phyloP scores from a whole-genome alignment of 2,113 vertebrate genomes.

The Alectura lathami region DNA sequence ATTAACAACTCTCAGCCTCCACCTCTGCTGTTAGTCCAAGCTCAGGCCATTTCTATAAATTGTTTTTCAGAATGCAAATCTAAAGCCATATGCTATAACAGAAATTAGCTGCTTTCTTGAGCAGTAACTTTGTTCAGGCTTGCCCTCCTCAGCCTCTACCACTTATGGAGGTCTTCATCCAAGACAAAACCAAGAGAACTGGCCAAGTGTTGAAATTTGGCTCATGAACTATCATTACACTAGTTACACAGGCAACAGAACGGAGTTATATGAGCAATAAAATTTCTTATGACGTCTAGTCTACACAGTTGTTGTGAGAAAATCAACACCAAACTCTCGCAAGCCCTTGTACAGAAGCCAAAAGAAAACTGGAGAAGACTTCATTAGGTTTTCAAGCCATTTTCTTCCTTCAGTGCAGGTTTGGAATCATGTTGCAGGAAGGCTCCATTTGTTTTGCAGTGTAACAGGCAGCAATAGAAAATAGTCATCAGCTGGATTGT shows the following conservation, averaged over 20 bases:
- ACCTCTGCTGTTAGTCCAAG: neutral
- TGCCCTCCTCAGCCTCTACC: neutral
- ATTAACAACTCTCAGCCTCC: neutral
- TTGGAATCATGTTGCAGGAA: neutral
- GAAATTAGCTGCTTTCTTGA: neutral
- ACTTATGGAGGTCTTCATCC: neutral
- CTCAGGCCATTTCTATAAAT: neutral
- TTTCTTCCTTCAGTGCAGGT: neutral
- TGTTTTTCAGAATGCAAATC: neutral
- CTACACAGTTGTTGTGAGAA: neutral
- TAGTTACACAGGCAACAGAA: accelerated
- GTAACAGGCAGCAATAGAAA: neutral
- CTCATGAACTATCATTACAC: neutral
- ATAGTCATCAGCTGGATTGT: neutral
- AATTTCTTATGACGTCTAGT: neutral
- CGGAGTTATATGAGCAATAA: neutral
- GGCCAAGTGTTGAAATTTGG: neutral
- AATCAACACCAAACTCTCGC: neutral
- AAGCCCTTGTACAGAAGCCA: neutral
- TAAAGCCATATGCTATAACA: neutral
- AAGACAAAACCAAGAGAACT: neutral
- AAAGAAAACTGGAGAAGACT: neutral
- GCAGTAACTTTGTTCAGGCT: neutral
- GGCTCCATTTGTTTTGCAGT: neutral
- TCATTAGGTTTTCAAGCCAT: neutral